phyloP scores from a whole-genome alignment of 2,113 vertebrate species.

The Alethe diademata region DNA sequence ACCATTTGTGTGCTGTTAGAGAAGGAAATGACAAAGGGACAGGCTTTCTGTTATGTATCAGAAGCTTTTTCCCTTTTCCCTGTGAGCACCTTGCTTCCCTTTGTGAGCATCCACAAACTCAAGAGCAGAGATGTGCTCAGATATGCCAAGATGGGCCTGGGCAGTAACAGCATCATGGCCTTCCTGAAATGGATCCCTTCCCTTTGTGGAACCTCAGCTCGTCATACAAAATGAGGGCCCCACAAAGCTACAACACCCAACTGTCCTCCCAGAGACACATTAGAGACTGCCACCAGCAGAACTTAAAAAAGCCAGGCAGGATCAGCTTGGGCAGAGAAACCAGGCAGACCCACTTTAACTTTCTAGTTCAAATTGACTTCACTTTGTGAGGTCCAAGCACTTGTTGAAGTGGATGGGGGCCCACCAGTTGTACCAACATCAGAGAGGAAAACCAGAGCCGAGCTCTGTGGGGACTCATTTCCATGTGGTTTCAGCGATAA shows the following conservation, averaged over 20 bases:
- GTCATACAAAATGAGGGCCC: accelerated
- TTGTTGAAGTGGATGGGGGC: background rate
- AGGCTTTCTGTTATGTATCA: background rate
- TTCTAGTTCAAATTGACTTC: background rate
- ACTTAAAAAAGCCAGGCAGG: background rate
- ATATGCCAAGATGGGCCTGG: background rate
- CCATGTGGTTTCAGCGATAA: constrained; percentile 46
- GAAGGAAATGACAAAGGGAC: background rate
- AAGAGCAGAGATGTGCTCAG: background rate
- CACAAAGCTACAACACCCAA: background rate
- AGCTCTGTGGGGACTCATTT: constrained; percentile 33
- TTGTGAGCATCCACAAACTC: background rate
- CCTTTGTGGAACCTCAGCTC: accelerated
- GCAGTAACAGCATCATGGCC: accelerated
- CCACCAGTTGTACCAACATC: accelerated
- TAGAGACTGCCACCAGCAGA: background rate
- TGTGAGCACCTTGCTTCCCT: background rate
- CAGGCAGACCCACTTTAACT: background rate
- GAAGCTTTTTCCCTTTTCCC: background rate
- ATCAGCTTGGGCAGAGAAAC: background rate
- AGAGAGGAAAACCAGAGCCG: background rate
- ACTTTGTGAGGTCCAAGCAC: background rate
- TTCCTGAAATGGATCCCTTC: background rate
- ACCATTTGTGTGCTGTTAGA: background rate
- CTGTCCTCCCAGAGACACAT: background rate